Evolutionary conservation across 1,140 invertebrate species (phyloP).

Genomic region (Acromyrmex heyeri): DNA sequence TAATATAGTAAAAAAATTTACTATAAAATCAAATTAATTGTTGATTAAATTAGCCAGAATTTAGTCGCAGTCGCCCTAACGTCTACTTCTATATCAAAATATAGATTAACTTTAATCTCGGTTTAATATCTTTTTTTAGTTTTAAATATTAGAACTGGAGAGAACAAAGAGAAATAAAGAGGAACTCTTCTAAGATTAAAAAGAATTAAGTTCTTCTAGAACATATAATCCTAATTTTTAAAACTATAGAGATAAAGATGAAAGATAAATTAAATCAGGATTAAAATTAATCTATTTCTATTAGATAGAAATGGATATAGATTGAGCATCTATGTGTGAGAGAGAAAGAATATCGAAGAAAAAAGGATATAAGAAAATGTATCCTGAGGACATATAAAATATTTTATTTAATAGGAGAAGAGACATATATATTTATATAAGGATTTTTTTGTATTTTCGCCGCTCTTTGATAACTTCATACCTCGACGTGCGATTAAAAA

Average conservation of each 20-base stretch:
- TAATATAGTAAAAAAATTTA: slow-evolving; percentile 2
- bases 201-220: too few species aligned
- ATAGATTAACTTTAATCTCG: neutral
- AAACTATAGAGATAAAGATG: neutral
- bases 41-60: neutral
- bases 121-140: neutral
- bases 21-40: neutral
- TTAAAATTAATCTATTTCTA: neutral
- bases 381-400: neutral
- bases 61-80: neutral
- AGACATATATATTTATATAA: slow-evolving; percentile 1
- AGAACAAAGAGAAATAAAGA: too few species aligned
- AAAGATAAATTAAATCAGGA: neutral
- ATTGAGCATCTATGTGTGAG: neutral
- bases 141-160: neutral
- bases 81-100: neutral
- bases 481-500: neutral
- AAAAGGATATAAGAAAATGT: neutral
- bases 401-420: slow-evolving; percentile 25
- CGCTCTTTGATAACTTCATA: neutral
- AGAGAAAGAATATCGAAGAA: neutral
- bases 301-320: neutral
- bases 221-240: neutral
- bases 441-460: slow-evolving; percentile 12
- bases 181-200: too few species aligned